Evolutionary conservation across 2,113 vertebrate genomes (phyloP).

Genomic region (Gopherus flavomarginatus): DNA sequence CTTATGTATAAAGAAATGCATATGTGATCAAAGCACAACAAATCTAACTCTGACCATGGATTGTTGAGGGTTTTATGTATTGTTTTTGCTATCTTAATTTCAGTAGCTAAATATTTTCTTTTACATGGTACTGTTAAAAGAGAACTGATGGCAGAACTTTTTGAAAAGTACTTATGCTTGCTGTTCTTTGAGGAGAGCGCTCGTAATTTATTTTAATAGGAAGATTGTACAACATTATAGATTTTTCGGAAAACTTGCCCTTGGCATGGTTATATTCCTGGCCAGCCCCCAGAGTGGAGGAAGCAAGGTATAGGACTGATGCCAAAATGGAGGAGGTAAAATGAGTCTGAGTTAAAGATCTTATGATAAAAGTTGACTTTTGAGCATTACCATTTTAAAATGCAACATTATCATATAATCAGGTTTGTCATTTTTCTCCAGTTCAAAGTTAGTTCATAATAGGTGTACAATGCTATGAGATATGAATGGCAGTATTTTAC

Average conservation of each 20-base stretch:
- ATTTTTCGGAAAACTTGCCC: neutral
- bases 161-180: neutral
- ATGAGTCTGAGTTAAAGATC: neutral
- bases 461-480: neutral
- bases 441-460: neutral
- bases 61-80: neutral
- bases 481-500: neutral
- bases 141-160: neutral
- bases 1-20: neutral
- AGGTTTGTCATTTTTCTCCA: neutral
- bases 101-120: neutral
- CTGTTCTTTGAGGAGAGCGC: neutral
- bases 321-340: neutral
- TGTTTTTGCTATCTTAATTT: neutral
- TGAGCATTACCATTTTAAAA: neutral
- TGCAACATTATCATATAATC: neutral
- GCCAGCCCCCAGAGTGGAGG: neutral
- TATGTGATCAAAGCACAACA: neutral
- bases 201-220: neutral
- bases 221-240: neutral
- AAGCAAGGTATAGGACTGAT: neutral
- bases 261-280: neutral
- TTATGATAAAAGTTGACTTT: neutral
- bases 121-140: neutral
- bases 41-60: neutral